Evolutionary conservation across 1,140 invertebrate genomes (phyloP).

Genomic region (Dreissena polymorpha): DNA sequence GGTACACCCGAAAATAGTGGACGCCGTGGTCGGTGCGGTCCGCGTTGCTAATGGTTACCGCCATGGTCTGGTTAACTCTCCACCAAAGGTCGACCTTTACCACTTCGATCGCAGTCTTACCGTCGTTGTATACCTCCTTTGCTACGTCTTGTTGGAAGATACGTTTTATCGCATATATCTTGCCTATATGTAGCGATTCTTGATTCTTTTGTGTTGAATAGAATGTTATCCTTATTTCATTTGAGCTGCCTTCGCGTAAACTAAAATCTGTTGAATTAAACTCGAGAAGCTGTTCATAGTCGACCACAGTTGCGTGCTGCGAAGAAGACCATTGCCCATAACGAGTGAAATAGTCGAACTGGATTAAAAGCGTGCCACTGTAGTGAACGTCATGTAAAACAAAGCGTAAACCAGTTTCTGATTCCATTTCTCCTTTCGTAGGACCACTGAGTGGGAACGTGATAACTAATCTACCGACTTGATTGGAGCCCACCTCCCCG

Average conservation of each 20-base stretch:
- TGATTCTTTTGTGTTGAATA: neutral
- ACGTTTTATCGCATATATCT: constrained; percentile 25
- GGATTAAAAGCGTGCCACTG: constrained; percentile 26
- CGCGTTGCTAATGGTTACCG: constrained; percentile 31
- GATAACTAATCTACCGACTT: constrained; percentile 29
- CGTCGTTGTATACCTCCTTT: constrained; percentile 46
- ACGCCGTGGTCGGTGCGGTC: constrained; percentile 18
- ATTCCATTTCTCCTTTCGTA: constrained; percentile 56
- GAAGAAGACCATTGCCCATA: constrained; percentile 26
- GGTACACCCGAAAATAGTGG: constrained; percentile 59
- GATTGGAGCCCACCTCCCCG: neutral
- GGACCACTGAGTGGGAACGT: constrained; percentile 55
- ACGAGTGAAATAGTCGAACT: constrained; percentile 50
- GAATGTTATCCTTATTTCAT: constrained; percentile 40
- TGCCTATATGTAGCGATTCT: neutral
- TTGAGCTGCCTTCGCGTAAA: constrained; percentile 53
- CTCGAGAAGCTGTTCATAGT: neutral
- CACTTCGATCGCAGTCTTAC: constrained; percentile 58
- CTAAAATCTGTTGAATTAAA: constrained; percentile 62
- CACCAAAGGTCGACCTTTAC: constrained; percentile 70
- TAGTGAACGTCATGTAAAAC: constrained; percentile 30
- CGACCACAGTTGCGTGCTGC: constrained; percentile 16
- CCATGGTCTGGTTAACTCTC: constrained; percentile 63
- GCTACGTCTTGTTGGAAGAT: neutral
- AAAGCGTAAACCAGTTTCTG: constrained; percentile 60